Percentiles rank a stretch among this genome's conserved stretches.
phyloP scores from a whole-genome alignment of 2,888 invertebrate genomes.

The Podabrus alpinus region DNA sequence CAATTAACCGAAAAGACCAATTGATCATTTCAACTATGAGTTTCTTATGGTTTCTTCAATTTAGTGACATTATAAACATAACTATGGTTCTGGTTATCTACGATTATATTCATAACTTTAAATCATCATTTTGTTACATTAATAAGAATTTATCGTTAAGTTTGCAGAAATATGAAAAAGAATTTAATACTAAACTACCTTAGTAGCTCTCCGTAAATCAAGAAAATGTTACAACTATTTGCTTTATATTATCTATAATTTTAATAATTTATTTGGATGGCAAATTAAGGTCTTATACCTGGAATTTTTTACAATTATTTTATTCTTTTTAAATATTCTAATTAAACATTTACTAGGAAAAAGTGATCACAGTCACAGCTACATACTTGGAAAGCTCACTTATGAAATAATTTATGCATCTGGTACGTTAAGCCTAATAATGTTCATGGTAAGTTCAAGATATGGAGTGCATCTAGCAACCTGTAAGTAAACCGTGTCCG shows the following conservation, averaged over 20 bases:
- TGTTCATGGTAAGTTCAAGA: too few relatives aligned
- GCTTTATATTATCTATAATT: neutral
- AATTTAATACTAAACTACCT: neutral
- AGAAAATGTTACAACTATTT: neutral
- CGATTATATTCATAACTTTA: neutral
- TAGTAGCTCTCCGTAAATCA: neutral
- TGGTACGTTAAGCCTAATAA: accelerated
- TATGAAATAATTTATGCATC: too few relatives aligned
- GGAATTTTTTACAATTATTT: neutral
- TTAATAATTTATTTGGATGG: neutral
- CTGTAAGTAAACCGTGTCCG: too few relatives aligned
- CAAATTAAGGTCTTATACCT: neutral
- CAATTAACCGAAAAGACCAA: neutral
- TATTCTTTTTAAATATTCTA: too few relatives aligned
- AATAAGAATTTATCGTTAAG: neutral
- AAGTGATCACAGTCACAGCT: too few relatives aligned
- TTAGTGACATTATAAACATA: neutral
- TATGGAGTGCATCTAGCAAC: too few relatives aligned
- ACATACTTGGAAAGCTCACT: too few relatives aligned
- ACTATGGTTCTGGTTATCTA: neutral
- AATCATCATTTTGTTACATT: neutral
- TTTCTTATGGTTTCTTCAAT: neutral
- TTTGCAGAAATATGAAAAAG: neutral
- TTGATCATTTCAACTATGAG: neutral
- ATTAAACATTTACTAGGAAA: too few relatives aligned